Evolutionary conservation across 2,113 vertebrate species (phyloP).

Genomic region (Acanthisitta chloris): DNA sequence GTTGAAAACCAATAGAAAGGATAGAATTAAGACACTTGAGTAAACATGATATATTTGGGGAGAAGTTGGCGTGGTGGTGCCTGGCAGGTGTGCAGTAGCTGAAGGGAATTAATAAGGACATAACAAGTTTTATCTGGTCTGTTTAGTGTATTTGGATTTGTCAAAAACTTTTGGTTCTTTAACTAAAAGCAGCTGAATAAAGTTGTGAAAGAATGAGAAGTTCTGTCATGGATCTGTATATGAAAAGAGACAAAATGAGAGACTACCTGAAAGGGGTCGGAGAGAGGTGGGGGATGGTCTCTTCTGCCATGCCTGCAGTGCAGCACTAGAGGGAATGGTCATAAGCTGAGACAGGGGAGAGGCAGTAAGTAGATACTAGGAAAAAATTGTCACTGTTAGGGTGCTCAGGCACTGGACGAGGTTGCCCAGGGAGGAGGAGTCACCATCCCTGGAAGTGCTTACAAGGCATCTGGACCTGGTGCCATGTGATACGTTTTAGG

Average conservation of each 20-base stretch:
- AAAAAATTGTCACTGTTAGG: too few relatives aligned
- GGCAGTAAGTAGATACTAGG: too few relatives aligned
- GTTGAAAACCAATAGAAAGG: not conserved
- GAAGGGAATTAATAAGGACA: not conserved
- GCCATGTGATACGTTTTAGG: too few relatives aligned
- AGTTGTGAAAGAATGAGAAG: not conserved
- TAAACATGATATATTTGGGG: not conserved
- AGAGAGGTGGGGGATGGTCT: too few relatives aligned
- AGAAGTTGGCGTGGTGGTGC: not conserved
- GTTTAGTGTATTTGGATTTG: not conserved
- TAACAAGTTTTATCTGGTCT: not conserved
- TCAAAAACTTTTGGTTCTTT: not conserved
- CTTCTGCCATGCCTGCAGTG: too few relatives aligned
- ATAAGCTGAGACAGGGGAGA: too few relatives aligned
- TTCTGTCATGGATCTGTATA: not conserved
- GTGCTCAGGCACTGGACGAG: too few relatives aligned
- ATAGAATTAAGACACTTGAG: not conserved
- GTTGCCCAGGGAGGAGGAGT: too few relatives aligned
- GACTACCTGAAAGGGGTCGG: too few relatives aligned
- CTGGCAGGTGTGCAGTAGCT: fast-evolving
- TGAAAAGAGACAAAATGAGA: not conserved
- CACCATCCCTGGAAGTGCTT: too few relatives aligned
- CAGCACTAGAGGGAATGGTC: too few relatives aligned
- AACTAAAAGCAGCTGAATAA: not conserved
- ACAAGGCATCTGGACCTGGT: too few relatives aligned